Evolutionary conservation across 2,888 invertebrate genomes (phyloP).

Genomic region (Dryocosmus kuriphilus): DNA sequence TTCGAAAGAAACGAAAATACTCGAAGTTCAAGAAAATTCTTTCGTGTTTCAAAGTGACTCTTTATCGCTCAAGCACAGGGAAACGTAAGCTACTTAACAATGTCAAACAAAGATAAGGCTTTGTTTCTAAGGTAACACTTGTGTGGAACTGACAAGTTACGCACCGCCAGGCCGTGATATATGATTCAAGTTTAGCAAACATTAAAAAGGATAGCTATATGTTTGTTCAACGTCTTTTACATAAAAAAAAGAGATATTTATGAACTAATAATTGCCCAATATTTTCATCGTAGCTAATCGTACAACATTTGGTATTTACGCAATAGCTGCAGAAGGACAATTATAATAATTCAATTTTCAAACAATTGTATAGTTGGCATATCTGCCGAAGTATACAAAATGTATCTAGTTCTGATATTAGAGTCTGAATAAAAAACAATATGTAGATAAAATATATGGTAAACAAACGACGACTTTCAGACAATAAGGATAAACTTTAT

Average conservation of each 20-base stretch:
- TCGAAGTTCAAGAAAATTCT: background rate
- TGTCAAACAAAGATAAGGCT: slow-evolving; percentile 4
- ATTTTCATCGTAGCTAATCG: background rate
- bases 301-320: too few species aligned
- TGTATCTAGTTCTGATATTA: too few species aligned
- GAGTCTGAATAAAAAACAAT: too few species aligned
- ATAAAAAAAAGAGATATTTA: slow-evolving; percentile 4
- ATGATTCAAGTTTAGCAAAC: slow-evolving; percentile 15
- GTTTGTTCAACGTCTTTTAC: background rate
- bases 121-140: slow-evolving; percentile 11
- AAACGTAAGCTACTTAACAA: slow-evolving; percentile 26
- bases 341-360: too few species aligned
- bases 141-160: slow-evolving; percentile 13
- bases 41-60: background rate
- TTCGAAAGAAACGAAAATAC: background rate
- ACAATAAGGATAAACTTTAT: too few species aligned
- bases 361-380: too few species aligned
- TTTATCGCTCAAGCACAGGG: slow-evolving; percentile 15
- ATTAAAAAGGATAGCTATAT: background rate
- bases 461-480: too few species aligned
- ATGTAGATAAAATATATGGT: too few species aligned
- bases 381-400: too few species aligned
- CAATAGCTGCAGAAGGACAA: too few species aligned
- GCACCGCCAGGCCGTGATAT: slow-evolving; percentile 23
- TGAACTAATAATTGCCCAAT: slow-evolving; percentile 24